phyloP scores from a whole-genome alignment of 2,888 invertebrate species.

The Philaethria dido region DNA sequence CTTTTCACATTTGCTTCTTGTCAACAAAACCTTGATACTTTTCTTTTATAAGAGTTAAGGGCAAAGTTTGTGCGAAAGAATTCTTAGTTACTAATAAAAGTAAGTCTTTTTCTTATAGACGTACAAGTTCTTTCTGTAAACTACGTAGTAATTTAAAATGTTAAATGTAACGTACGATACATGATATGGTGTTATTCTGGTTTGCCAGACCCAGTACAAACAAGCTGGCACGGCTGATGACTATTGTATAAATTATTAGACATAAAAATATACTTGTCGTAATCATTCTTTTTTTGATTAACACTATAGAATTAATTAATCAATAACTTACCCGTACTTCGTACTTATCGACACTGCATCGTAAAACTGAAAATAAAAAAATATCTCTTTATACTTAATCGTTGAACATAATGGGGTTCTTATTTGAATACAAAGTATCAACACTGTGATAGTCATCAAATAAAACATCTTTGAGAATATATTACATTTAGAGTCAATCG shows the following conservation, averaged over 20 bases:
- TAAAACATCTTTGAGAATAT: conserved; percentile 35
- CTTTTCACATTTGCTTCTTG: conserved; percentile 38
- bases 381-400: too few species aligned
- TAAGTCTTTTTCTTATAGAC: background rate
- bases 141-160: background rate
- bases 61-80: conserved; percentile 6
- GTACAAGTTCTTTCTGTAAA: background rate
- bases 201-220: background rate
- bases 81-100: background rate
- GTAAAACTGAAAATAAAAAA: conserved; percentile 36
- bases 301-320: background rate
- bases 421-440: conserved; percentile 23
- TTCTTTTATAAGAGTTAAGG: conserved; percentile 24
- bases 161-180: background rate
- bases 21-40: conserved; percentile 34
- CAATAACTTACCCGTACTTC: conserved; percentile 32
- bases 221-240: background rate
- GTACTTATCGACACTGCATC: conserved; percentile 36
- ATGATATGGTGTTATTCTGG: background rate
- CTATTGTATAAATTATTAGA: background rate
- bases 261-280: too few species aligned
- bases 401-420: conserved; percentile 26
- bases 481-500: conserved; percentile 30
- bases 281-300: too few species aligned
- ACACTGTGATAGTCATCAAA: conserved; percentile 29